A percentile compares a stretch with the other conserved stretches of the same genome.
phyloP scores from a whole-genome alignment of 37 sponge, comb jelly and placozoan species.

The Aplysina aerophoba region DNA sequence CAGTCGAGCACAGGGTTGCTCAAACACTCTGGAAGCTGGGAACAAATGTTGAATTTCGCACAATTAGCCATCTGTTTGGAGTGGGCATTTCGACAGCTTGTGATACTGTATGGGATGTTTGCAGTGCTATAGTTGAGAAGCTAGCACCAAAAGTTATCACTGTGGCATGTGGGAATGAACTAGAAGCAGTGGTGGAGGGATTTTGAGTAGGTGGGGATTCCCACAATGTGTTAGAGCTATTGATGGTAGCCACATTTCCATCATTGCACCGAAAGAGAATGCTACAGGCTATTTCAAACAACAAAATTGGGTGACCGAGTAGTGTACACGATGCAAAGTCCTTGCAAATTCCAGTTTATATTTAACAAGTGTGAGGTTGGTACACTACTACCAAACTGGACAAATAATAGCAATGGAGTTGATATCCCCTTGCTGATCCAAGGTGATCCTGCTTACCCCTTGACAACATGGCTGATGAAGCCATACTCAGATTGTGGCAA shows the following conservation, averaged over 20 bases:
- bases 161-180: constrained; percentile 14
- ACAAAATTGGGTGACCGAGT: constrained; percentile 31
- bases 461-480: constrained; percentile 31
- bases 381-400: constrained; percentile 14
- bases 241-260: constrained; percentile 21
- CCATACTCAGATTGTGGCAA: constrained; percentile 28
- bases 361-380: constrained; percentile 14
- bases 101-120: constrained; percentile 9
- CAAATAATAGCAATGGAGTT: background rate
- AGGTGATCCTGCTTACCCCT: constrained; percentile 64
- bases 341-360: constrained; percentile 28
- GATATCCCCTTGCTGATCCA: constrained; percentile 39
- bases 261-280: constrained; percentile 32
- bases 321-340: constrained; percentile 41
- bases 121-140: constrained; percentile 4
- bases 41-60: constrained; percentile 35
- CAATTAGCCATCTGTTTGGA: constrained; percentile 41
- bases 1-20: constrained; percentile 20
- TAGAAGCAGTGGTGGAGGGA: constrained; percentile 11
- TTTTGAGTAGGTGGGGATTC: constrained; percentile 6
- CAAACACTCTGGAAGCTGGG: constrained; percentile 21
- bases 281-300: constrained; percentile 15
- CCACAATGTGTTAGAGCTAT: constrained; percentile 34
- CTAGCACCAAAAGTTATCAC: background rate
- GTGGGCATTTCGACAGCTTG: constrained; percentile 33